Evolutionary conservation across 2,797 vertebrate species (phyloP), one percentile per base, ranked within the genome.

Genomic region (Meda fulgida): DNA sequence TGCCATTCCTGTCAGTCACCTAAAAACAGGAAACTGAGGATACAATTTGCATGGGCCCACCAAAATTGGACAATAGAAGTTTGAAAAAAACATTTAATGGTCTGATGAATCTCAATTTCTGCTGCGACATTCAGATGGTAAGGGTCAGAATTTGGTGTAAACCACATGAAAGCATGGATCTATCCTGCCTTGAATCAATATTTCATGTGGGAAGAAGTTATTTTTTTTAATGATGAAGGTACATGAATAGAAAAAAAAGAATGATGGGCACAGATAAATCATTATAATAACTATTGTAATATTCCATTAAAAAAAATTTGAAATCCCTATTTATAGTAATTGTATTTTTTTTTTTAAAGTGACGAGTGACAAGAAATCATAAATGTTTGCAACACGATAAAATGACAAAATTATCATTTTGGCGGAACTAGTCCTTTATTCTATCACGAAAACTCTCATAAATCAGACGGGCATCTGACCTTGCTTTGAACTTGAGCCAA

Each of bases 151-250:
- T 84, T 80, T 79, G 58, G 36, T 14, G 8, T 76, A 63, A 86
- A 81, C 63, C 58, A 65, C 38, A 80, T 60, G 66, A 75, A 87
- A 83, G 51, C 63, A 88, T 83, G 85, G 63, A 86, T 89, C 76
- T 43, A 88, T 71, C 51, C 69, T 89, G 85, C 85, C 77, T 87
- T 87, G 21, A 3, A 55, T 63, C n/a, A 29, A 29, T 2, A 13
- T 13, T 29, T 29, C 13, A 29, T 29, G 55, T n/a, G 1, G 10
- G 10, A 63, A 16, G n/a, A n/a, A 58, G 21, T 58, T n/a, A 58
- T n/a, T 58, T 58, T 9, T 18, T 7, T 18, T 4, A 46, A 55
- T 10, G n/a, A 60, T n/a, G 10, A n/a, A 1, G 58, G n/a, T 11
- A 60, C 58, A 60, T 26, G 2, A 26, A 26, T 1, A 13, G 14